Evolutionary conservation across 2,113 vertebrate species (phyloP), one percentile per base, ranked within the genome.

Genomic region (Eonycteris spelaea): DNA sequence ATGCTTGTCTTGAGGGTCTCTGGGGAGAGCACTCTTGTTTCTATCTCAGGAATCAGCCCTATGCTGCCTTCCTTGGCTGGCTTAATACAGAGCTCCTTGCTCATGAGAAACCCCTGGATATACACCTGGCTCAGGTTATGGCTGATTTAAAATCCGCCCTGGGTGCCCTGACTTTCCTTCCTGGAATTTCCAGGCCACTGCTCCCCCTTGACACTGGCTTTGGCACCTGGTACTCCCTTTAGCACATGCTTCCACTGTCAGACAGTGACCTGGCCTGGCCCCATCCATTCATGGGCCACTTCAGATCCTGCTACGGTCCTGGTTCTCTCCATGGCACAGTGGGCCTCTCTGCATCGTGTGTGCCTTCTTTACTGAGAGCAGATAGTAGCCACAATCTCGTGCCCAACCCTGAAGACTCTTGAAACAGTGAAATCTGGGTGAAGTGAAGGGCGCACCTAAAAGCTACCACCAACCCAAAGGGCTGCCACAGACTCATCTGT

Each of bases 211-310:
- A 75, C 33, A 53, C 67, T 45, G 7, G 28, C 71, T 61, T 94
- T 45, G 63, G 86, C 33, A 59, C 59, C 61, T 82, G 53, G n/a
- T 53, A 8, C 53, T n/a, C 57, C 21, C 82, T 80, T 84, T 85
- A 82, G 55, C 26, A 92, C 61, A 61, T 33, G 53, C 6, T 38
- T 43, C 30, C 48, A 3, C 61, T 87, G 74, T 45, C 67, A 68
- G 80, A 53, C 0, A 1, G 45, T 74, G 82, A 53, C 38, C 51
- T 80, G 30, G 59, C 40, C 28, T 2, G 3, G 55, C 43, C 35
- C 55, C 55, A 12, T 30, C 43, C 18, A 28, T 16, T 48, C 45
- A 11, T 5, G 1, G 0, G 0, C 43, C 33, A 0, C 63, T 16
- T 63, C 53, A 22, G 8, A 5, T 40, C 74, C 61, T 4, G 0